A percentile compares a stretch with the other conserved stretches of the same genome.
These are phyloP conservation scores for Polyommatus icarus DNA, from an alignment of 2,888 invertebrate genomes.

Conservation along the genomic window DNA sequence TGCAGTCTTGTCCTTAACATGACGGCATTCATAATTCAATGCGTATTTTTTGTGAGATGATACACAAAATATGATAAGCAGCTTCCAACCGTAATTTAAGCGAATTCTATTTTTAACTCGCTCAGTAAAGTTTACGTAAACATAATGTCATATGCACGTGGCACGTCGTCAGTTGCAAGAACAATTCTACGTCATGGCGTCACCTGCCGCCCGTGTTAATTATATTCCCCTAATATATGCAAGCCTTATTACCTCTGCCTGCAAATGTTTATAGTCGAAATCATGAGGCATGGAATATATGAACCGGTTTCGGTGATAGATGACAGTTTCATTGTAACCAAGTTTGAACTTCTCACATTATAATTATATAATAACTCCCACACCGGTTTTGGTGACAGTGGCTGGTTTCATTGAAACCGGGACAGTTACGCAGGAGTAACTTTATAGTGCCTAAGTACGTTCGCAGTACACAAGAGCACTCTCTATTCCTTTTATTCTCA, in stretches of 20 bases:
- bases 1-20: no score
- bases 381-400: no score
- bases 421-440: no score
- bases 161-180: slow-evolving; percentile 49
- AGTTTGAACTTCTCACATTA: background rate
- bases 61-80: no score
- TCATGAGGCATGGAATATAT: background rate
- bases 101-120: background rate
- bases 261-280: background rate
- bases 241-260: background rate
- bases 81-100: background rate
- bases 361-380: no score
- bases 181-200: slow-evolving; percentile 60
- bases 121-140: background rate
- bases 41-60: no score
- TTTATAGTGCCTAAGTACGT: no score
- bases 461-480: no score
- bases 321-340: background rate
- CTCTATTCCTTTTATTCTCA: no score
- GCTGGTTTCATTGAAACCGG: no score
- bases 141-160: background rate
- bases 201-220: slow-evolving; percentile 47
- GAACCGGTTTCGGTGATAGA: background rate
- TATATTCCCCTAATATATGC: slow-evolving; percentile 30
- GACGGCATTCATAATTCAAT: no score